phyloP scores from a whole-genome alignment of 1,140 invertebrate genomes.

The Bradysia coprophila region DNA sequence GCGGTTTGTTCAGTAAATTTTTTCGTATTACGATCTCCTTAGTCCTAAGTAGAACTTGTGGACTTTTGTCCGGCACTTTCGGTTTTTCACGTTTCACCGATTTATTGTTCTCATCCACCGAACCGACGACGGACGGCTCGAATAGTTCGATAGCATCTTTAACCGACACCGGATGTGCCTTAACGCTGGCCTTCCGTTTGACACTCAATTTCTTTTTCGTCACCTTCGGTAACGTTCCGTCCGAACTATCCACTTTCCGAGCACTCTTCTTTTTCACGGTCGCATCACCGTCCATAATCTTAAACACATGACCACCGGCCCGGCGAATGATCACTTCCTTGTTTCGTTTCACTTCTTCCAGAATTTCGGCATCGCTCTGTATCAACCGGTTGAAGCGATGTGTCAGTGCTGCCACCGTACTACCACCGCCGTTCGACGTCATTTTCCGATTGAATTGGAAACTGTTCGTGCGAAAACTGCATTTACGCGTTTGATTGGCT shows the following conservation, averaged over 20 bases:
- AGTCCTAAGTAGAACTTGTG: constrained; percentile 14
- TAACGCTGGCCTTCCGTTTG: constrained; percentile 2
- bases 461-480: not conserved
- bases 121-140: constrained; percentile 10
- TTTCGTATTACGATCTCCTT: constrained; percentile 11
- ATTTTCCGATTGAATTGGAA: not conserved
- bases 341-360: constrained; percentile 22
- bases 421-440: constrained; percentile 7
- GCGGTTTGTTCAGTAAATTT: not conserved
- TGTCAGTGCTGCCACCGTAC: constrained; percentile 25
- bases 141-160: constrained; percentile 26
- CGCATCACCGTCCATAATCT: constrained; percentile 11
- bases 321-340: constrained; percentile 16
- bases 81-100: constrained; percentile 14
- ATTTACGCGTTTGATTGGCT: not conserved
- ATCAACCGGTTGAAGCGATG: constrained; percentile 28
- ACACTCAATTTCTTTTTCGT: constrained; percentile 1
- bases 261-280: not conserved
- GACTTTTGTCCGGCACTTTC: constrained; percentile 19
- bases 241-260: not conserved
- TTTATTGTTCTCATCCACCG: not conserved
- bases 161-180: constrained; percentile 9
- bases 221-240: not conserved
- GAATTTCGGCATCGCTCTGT: constrained; percentile 17
- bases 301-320: constrained; percentile 16